Conservation (phyloP, 2,888 invertebrate species). For the Himalopsyche kuldschensis region DNA sequence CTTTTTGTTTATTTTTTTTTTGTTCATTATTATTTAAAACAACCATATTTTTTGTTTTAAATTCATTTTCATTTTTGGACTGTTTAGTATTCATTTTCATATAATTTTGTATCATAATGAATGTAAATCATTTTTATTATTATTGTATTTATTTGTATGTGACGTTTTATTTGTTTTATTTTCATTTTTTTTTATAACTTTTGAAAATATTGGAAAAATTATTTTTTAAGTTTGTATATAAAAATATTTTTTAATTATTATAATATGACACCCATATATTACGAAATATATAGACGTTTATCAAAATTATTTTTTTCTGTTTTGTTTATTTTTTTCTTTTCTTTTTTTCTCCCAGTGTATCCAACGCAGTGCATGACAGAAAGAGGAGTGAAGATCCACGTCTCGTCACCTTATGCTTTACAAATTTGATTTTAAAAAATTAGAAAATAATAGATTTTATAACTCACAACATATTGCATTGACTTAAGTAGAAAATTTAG, state of each 20-base stretch:
- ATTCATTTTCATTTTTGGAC: constrained; percentile 14
- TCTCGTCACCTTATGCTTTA: background rate
- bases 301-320: constrained; percentile 39
- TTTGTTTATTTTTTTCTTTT: constrained; percentile 33
- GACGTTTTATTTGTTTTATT: constrained; percentile 39
- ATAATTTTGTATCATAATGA: constrained; percentile 25
- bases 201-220: constrained; percentile 23
- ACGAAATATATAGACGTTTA: constrained; percentile 37
- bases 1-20: background rate
- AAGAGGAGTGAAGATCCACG: background rate
- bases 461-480: background rate
- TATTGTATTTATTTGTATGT: constrained; percentile 39
- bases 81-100: constrained; percentile 10
- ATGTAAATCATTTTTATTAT: constrained; percentile 23
- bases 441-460: background rate
- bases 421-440: background rate
- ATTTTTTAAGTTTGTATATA: constrained; percentile 38
- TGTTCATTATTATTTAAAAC: background rate
- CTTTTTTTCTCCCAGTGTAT: constrained; percentile 34
- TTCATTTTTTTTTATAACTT: constrained; percentile 31
- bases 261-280: constrained; percentile 27
- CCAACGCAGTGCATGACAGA: constrained; percentile 8
- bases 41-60: constrained; percentile 16
- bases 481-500: too few species aligned
- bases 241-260: constrained; percentile 33